Evolutionary conservation across 1,140 invertebrate genomes (phyloP).

Genomic region (Drosophila ogumai): DNA sequence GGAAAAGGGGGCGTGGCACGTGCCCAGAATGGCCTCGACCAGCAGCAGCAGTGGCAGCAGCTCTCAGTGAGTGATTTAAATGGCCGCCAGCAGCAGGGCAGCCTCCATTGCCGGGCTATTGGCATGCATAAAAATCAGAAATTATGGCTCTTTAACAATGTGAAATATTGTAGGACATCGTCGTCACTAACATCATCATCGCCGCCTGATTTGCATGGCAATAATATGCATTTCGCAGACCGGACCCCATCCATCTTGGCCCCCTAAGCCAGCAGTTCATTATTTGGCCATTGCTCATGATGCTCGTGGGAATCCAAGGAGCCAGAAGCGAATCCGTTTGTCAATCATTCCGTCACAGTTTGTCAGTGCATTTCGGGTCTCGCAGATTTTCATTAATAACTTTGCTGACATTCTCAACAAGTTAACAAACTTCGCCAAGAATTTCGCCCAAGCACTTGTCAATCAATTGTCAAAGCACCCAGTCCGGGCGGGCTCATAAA

Average conservation of each 20-base stretch:
- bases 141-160: conserved; percentile 58
- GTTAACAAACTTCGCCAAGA: conserved; percentile 34
- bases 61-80: conserved; percentile 62
- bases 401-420: conserved; percentile 43
- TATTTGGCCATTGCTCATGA: conserved; percentile 40
- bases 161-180: conserved; percentile 47
- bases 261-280: conserved; percentile 42
- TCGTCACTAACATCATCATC: conserved; percentile 32
- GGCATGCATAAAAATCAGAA: conserved; percentile 63
- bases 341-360: conserved; percentile 25
- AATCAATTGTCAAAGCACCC: conserved; percentile 56
- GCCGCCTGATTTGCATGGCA: conserved; percentile 54
- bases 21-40: conserved; percentile 28
- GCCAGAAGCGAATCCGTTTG: conserved; percentile 22
- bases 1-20: conserved; percentile 36
- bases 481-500: conserved; percentile 4
- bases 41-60: conserved; percentile 1
- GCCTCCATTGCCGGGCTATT: conserved; percentile 30
- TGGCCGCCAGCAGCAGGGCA: conserved; percentile 29
- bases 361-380: conserved; percentile 45
- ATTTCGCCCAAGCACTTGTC: conserved; percentile 39
- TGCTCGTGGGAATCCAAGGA: background rate
- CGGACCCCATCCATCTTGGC: conserved; percentile 28
- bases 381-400: conserved; percentile 65
- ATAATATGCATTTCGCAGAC: conserved; percentile 44